Evolutionary conservation across 2,797 vertebrate species (phyloP), one percentile per base, ranked within the genome.

Genomic region (Periparus ater): DNA sequence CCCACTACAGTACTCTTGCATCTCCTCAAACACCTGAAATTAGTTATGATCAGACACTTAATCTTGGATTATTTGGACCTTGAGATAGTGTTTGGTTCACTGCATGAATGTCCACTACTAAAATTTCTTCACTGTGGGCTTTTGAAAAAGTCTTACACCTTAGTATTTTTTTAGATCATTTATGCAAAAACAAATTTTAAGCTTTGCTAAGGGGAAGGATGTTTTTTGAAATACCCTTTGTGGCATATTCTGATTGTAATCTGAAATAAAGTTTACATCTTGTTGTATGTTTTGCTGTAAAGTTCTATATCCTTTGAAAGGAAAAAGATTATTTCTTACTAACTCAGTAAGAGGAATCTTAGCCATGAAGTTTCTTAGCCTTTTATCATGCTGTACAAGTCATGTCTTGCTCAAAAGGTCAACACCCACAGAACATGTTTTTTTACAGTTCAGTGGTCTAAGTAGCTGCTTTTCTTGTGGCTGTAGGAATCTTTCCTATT

Each of bases 371-470:
- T 85, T 80, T 74, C 65, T 50, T 83, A 88, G 73, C 20, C 65
- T 95, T 90, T 81, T 89, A 45, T 61, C 54, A 6, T 29, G 51
- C 67, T 72, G 36, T 60, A 51, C 62, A 34, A 89, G 76, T 75
- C 76, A 70, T 79, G 70, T 55, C 93, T 84, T 95, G 66, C 83
- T 84, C 36, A 13, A 91, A 95, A 95, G 83, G 85, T 95, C 85
- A 93, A 75, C 90, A 83, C 76, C 88, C 90, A 91, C 91, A 72
- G 62, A 90, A 91, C 20, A 34, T 79, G 67, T 1, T 18, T 77
- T 88, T 88, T 48, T 81, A 62, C 44, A 55, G 34, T 65, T 78
- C 48, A 53, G 53, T 74, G 55, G 47, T 73, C 62, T 57, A 54
- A 88, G 83, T n/a, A 80, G 66, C 47, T 90, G 70, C 50, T 81